Base-by-base conservation (phyloP, 30 jellyfish, hydroid and myxozoan species). In the Pseudorhiza aurosa region DNA sequence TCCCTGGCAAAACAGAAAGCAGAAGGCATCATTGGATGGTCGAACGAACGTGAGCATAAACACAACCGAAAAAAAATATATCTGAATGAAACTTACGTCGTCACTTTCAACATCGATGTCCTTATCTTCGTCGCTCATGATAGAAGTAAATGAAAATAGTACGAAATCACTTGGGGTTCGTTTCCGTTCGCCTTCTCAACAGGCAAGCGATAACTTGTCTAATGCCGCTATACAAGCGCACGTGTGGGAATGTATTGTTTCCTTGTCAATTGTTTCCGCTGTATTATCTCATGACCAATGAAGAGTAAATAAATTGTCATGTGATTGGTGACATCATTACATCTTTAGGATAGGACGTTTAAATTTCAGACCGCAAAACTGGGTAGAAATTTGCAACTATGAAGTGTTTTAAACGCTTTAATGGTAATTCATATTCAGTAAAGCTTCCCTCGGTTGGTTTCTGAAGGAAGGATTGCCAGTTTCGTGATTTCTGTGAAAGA, bases 21-120 rank as follows among this genome's bases (percentile, higher is more conserved):
- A 70, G 87, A 62, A 43, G 53, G 68, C 86, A 64, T 43, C 64
- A 63, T 58, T 56, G 37, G 72, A 14, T 77, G 81, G 46, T 59
- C 64, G 59, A 49, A 57, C 58, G 58, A 80, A 35, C 77, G 85
- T 11, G 31, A 55, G 33, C 51, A 44, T n/a, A 78, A 65, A 26
- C 57, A 28, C 30, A 64, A 40, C 14, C 15, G 26, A 44, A 42
- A 26, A n/a, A 19, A 10, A 28, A 18, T 30, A 26, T 14, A 33
- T 28, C 30, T 56, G 36, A 70, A 86, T 26, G 46, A 68, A 2
- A 83, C 96, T 72, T 77, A 91, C 98, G 50, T 91, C 98, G 55
- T 91, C 98, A 78, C 96, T 83, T 85, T 91, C 98, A n/a, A 91
- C 97, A 68, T 91, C 98, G 58, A 91, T 88, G 19, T 91, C 98